Percentiles rank a stretch among this genome's conserved stretches.
These are phyloP conservation scores for Sycobia sp. DNA, from an alignment of 1,140 invertebrate species.

Conservation along the genomic window DNA sequence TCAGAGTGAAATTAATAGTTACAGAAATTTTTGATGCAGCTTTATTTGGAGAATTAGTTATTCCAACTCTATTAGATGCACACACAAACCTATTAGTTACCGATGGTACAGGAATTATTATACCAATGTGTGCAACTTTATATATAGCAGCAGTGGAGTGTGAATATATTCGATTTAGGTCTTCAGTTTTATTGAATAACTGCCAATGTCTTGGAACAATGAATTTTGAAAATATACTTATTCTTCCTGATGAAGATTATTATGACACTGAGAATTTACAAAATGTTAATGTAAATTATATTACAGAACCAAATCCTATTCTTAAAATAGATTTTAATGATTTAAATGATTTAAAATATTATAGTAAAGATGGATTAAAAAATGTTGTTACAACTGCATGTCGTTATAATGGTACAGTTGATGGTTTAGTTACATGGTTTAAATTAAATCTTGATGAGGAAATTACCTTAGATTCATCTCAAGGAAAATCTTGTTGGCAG, in stretches of 20 bases:
- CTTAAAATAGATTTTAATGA: conserved; percentile 71
- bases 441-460: conserved; percentile 73
- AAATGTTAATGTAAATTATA: conserved; percentile 64
- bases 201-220: conserved; percentile 35
- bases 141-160: conserved; percentile 63
- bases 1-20: conserved; percentile 69
- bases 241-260: conserved; percentile 58
- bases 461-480: conserved; percentile 64
- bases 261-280: conserved; percentile 75
- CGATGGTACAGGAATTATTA: conserved; percentile 59
- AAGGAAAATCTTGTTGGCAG: conserved; percentile 73
- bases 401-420: conserved; percentile 62
- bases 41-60: conserved; percentile 75
- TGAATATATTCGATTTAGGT: conserved; percentile 54
- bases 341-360: conserved; percentile 59
- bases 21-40: conserved; percentile 82
- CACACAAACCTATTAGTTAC: conserved; percentile 65
- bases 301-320: conserved; percentile 66
- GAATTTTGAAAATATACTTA: conserved; percentile 44
- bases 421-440: conserved; percentile 75
- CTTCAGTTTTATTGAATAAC: conserved; percentile 41
- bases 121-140: conserved; percentile 70
- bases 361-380: conserved; percentile 55
- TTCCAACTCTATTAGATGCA: conserved; percentile 72
- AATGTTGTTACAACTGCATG: conserved; percentile 51